A percentile compares a stretch with the other conserved stretches of the same genome.
Conservation (phyloP, 1,140 invertebrate species). For the Drosophila arizonae region DNA sequence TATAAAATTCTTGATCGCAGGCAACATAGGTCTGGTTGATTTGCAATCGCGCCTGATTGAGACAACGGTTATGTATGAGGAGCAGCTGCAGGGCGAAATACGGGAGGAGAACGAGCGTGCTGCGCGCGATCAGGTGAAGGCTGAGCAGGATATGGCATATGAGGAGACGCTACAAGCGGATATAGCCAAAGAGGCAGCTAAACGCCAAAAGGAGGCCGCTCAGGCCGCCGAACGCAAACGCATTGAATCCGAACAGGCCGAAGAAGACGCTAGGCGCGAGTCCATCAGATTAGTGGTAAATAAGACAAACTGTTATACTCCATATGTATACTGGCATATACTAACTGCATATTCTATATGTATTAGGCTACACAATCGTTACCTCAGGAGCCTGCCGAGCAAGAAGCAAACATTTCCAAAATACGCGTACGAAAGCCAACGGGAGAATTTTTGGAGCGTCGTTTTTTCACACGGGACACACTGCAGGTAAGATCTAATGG, state of each 20-base stretch:
- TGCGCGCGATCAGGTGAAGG: slow-evolving; percentile 93
- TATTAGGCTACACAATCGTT: slow-evolving; percentile 85
- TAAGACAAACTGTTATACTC: background rate
- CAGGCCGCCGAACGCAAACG: slow-evolving; percentile 87
- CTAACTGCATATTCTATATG: background rate
- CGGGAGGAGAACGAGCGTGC: slow-evolving; percentile 93
- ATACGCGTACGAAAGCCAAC: slow-evolving; percentile 91
- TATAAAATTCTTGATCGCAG: slow-evolving; percentile 23
- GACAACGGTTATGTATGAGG: slow-evolving; percentile 91
- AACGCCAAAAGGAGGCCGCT: slow-evolving; percentile 88
- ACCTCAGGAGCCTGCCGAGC: slow-evolving; percentile 86
- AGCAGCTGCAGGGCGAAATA: slow-evolving; percentile 91
- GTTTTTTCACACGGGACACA: slow-evolving; percentile 87
- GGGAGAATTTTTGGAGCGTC: slow-evolving; percentile 88
- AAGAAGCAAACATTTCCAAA: slow-evolving; percentile 86
- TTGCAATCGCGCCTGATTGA: slow-evolving; percentile 93
- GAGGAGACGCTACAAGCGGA: slow-evolving; percentile 94
- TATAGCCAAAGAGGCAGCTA: slow-evolving; percentile 94
- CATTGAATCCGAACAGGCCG: slow-evolving; percentile 87
- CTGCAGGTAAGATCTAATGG: slow-evolving; percentile 84
- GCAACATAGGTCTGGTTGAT: slow-evolving; percentile 93
- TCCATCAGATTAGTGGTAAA: slow-evolving; percentile 82
- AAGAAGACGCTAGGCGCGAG: slow-evolving; percentile 88
- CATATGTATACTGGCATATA: background rate
- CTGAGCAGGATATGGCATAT: slow-evolving; percentile 97